A percentile compares a stretch with the other conserved stretches of the same genome.
Evolutionary conservation across 2,888 invertebrate genomes (phyloP).

Genomic region (Drosophila mimica): DNA sequence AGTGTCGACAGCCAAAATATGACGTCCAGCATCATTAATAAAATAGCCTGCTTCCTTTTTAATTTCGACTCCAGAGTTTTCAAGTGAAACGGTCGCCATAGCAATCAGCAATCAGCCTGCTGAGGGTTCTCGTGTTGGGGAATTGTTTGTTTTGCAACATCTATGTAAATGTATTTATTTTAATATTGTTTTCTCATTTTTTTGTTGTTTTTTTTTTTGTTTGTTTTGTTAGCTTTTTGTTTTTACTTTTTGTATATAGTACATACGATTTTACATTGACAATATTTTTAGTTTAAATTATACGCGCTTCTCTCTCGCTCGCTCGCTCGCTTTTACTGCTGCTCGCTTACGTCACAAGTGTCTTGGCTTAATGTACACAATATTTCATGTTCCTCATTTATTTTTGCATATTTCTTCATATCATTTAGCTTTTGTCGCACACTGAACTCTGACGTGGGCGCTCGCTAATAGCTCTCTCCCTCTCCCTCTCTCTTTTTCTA

Average conservation of each 20-base stretch:
- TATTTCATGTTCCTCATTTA: background rate
- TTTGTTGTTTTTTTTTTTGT: slow-evolving; percentile 35
- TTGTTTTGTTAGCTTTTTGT: slow-evolving; percentile 42
- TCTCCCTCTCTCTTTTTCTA: slow-evolving; percentile 8
- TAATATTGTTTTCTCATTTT: slow-evolving; percentile 20
- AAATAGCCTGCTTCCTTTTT: slow-evolving; percentile 23
- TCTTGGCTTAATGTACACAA: slow-evolving; percentile 37
- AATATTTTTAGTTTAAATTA: slow-evolving; percentile 70
- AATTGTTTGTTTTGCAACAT: slow-evolving; percentile 65
- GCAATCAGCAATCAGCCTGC: background rate
- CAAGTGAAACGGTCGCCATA: background rate
- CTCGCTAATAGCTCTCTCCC: slow-evolving; percentile 7
- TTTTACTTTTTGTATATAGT: slow-evolving; percentile 59
- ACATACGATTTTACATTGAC: slow-evolving; percentile 78
- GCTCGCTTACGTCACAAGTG: background rate
- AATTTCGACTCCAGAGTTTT: background rate
- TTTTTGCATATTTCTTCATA: slow-evolving; percentile 42
- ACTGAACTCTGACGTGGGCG: slow-evolving; percentile 14
- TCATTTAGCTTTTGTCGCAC: slow-evolving; percentile 45
- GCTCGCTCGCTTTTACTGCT: slow-evolving; percentile 17
- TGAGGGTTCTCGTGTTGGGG: background rate
- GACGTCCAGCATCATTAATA: slow-evolving; percentile 80
- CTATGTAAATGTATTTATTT: slow-evolving; percentile 78
- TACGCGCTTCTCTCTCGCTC: slow-evolving; percentile 30
- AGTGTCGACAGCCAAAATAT: slow-evolving; percentile 83